These are phyloP conservation scores for Drosophila trichaetosa DNA, from an alignment of 2,888 invertebrate species.

Conservation along the genomic window DNA sequence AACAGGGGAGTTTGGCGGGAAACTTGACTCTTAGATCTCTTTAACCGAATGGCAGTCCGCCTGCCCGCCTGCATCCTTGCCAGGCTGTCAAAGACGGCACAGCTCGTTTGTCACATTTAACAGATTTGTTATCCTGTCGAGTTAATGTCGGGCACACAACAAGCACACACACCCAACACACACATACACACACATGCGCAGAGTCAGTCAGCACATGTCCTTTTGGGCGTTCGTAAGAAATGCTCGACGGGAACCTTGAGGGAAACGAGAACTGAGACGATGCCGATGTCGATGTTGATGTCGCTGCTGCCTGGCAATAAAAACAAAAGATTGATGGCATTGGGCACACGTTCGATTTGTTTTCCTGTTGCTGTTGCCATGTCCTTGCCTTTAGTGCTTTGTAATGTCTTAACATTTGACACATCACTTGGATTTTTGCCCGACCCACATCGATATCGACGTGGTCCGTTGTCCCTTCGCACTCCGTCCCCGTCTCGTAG, in stretches of 20 bases:
- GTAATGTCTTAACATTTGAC: conserved; percentile 84
- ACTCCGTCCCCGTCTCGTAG: not conserved
- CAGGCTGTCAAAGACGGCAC: conserved; percentile 71
- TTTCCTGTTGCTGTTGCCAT: conserved; percentile 78
- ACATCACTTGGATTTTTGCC: conserved; percentile 79
- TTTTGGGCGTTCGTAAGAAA: conserved; percentile 64
- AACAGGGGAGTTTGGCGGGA: conserved; percentile 40
- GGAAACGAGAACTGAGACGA: conserved; percentile 12
- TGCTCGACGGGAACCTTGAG: conserved; percentile 63
- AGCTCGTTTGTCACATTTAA: conserved; percentile 84
- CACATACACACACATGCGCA: conserved; percentile 52
- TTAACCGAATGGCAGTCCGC: conserved; percentile 12
- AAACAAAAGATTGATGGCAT: conserved; percentile 82
- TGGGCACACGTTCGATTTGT: conserved; percentile 82
- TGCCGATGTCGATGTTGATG: conserved; percentile 23
- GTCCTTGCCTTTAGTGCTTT: conserved; percentile 77
- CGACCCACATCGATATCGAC: conserved; percentile 55
- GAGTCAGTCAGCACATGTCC: conserved; percentile 44
- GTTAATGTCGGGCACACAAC: conserved; percentile 83
- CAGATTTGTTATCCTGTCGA: conserved; percentile 85
- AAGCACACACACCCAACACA: conserved; percentile 30
- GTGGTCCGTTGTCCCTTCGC: conserved; percentile 2
- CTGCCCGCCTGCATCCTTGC: conserved; percentile 44
- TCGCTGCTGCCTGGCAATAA: conserved; percentile 69
- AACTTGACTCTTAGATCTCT: conserved; percentile 68